Percentiles rank a stretch among this genome's conserved stretches.
phyloP scores from a whole-genome alignment of 2,113 vertebrate species.

The Oreochromis tanganicae region DNA sequence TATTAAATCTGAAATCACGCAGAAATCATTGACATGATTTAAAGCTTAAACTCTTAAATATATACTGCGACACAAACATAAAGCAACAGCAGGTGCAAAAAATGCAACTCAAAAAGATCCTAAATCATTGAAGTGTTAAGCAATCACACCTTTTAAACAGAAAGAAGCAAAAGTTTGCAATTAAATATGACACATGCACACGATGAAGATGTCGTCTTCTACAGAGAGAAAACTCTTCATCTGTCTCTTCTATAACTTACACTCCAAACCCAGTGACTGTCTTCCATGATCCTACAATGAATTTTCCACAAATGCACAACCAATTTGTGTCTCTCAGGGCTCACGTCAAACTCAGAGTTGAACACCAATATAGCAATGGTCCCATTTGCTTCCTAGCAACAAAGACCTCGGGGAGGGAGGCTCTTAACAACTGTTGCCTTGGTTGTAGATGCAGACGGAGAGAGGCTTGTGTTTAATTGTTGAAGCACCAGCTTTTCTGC shows the following conservation, averaged over 20 bases:
- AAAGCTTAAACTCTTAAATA: not conserved
- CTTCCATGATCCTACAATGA: not conserved
- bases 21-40: not conserved
- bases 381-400: slow-evolving; percentile 55
- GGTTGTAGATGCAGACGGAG: slow-evolving; percentile 1
- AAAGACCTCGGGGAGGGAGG: not conserved
- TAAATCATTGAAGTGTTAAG: not conserved
- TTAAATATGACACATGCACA: not conserved
- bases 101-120: too few relatives aligned
- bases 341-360: not conserved
- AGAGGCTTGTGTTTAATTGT: not conserved
- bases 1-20: not conserved
- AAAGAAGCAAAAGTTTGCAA: not conserved
- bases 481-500: not conserved
- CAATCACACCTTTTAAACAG: not conserved
- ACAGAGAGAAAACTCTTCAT: not conserved
- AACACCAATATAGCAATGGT: slow-evolving; percentile 6
- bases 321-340: slow-evolving; percentile 2
- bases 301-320: not conserved
- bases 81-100: not conserved
- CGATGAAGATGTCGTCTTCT: not conserved
- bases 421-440: slow-evolving; percentile 39
- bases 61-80: not conserved
- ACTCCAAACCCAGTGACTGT: not conserved
- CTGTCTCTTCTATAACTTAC: not conserved